Evolutionary conservation across 2,797 vertebrate species (phyloP).

Genomic region (Novumbra hubbsi): DNA sequence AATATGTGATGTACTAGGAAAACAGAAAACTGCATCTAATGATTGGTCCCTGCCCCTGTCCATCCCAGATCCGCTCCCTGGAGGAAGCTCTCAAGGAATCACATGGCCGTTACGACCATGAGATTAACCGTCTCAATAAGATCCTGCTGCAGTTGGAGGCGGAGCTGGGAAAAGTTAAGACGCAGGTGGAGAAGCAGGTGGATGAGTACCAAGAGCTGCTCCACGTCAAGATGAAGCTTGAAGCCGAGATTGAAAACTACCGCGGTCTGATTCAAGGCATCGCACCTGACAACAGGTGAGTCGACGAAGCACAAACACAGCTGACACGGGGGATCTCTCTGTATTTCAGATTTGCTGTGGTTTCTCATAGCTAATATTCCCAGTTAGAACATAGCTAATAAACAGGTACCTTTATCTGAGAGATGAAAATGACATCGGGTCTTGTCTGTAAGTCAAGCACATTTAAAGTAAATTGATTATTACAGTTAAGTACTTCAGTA

Average conservation of each 20-base stretch:
- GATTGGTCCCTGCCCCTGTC: not conserved
- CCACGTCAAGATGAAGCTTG: slow-evolving; percentile 79
- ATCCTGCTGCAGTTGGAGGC: slow-evolving; percentile 70
- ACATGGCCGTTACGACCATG: slow-evolving; percentile 45
- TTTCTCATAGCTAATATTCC: not conserved
- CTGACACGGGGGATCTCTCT: not conserved
- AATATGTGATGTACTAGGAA: too few relatives aligned
- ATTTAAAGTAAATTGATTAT: not conserved
- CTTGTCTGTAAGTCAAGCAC: not conserved
- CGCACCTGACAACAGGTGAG: slow-evolving; percentile 64
- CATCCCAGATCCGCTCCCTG: slow-evolving; percentile 66
- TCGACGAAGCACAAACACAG: not conserved
- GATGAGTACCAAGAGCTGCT: slow-evolving; percentile 80
- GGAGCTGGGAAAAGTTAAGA: slow-evolving; percentile 75
- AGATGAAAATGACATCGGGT: not conserved
- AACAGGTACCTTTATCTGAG: not conserved
- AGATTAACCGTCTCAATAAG: slow-evolving; percentile 68
- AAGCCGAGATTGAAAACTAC: slow-evolving; percentile 84
- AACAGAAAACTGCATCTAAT: too few relatives aligned
- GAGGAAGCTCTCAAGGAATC: slow-evolving; percentile 62
- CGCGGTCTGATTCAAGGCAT: slow-evolving; percentile 75
- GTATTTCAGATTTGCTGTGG: not conserved
- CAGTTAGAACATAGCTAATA: not conserved
- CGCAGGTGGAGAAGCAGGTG: slow-evolving; percentile 77
- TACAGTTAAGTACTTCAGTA: not conserved